Conservation (phyloP, 1,140 invertebrate species). For the Bactericera cockerelli region DNA sequence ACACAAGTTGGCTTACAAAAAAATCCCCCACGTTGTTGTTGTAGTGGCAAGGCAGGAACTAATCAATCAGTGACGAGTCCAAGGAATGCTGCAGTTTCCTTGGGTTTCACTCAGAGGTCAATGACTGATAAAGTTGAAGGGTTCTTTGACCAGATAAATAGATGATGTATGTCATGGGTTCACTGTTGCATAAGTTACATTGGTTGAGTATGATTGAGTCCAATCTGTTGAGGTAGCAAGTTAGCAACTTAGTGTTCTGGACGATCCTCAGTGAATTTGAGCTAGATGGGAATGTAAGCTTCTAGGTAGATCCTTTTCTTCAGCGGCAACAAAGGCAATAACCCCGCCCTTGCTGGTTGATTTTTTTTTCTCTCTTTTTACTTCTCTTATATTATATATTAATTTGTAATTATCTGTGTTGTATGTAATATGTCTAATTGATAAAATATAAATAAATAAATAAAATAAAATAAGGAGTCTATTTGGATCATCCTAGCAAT, state of each 20-base stretch:
- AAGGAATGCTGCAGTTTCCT: neutral
- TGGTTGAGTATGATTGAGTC: neutral
- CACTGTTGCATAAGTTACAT: neutral
- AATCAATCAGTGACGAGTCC: neutral
- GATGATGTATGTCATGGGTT: neutral
- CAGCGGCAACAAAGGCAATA: neutral
- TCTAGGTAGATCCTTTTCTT: neutral
- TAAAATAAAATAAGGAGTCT: too few species aligned
- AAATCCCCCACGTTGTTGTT: too few species aligned
- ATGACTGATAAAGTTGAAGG: neutral
- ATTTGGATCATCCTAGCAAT: too few species aligned
- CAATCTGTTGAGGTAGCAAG: neutral
- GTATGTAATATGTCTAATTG: too few species aligned
- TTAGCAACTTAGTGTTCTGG: neutral
- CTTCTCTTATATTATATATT: too few species aligned
- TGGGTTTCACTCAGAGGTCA: too few species aligned
- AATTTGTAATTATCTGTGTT: too few species aligned
- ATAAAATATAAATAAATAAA: too few species aligned
- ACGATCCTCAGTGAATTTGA: neutral
- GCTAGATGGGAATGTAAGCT: neutral
- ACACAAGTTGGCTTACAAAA: too few species aligned
- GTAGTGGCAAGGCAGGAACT: neutral
- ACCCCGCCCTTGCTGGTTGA: too few species aligned
- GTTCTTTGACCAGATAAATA: neutral
- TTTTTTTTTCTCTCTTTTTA: too few species aligned